These are phyloP conservation scores for Bibio marci DNA, from an alignment of 2,888 invertebrate species.

Conservation along the genomic window DNA sequence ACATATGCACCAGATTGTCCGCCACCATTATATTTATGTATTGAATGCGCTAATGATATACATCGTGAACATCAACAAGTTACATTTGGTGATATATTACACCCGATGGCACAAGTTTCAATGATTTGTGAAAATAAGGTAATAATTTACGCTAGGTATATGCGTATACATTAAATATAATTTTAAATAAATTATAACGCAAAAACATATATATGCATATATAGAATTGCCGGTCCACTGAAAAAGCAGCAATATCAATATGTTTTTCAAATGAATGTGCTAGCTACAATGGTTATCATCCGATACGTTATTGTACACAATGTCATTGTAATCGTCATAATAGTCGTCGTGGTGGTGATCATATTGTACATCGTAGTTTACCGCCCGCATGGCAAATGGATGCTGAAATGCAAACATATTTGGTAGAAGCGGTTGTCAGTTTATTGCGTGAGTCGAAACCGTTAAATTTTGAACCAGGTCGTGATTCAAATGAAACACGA, in stretches of 20 bases:
- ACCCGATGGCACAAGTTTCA: constrained; percentile 88
- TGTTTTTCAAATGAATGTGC: constrained; percentile 97
- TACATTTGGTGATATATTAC: constrained; percentile 69
- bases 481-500: constrained; percentile 24
- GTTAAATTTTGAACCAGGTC: constrained; percentile 45
- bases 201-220: constrained; percentile 12
- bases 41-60: constrained; percentile 88
- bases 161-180: neutral
- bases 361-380: constrained; percentile 76
- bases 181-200: neutral
- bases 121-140: constrained; percentile 93
- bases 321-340: constrained; percentile 83
- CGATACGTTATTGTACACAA: constrained; percentile 82
- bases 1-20: constrained; percentile 73
- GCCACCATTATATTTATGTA: constrained; percentile 89
- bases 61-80: constrained; percentile 75
- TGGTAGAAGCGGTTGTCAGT: constrained; percentile 85
- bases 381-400: constrained; percentile 81
- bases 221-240: constrained; percentile 79
- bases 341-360: constrained; percentile 70
- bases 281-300: constrained; percentile 89
- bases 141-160: constrained; percentile 6
- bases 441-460: constrained; percentile 86
- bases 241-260: constrained; percentile 85
- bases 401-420: constrained; percentile 78